Base-by-base conservation (phyloP, 2,113 vertebrate genomes). In the Gila orcuttii region DNA sequence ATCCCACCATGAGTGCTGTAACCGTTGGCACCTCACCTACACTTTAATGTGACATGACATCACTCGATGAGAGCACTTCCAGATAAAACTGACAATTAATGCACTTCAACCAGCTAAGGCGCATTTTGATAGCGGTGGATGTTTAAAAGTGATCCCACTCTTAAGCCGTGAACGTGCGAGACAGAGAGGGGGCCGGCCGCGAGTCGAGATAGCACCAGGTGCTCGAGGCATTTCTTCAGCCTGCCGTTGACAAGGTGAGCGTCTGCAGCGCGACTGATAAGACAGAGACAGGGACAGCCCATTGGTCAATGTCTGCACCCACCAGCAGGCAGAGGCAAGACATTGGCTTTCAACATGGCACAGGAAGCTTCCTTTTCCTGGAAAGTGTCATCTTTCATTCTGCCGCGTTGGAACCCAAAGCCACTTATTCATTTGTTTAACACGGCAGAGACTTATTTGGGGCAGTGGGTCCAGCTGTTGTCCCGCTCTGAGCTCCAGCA, bases 211-310 rank as follows among this genome's bases (percentile, higher is more conserved):
- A 80, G 39, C 42, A 33, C 12, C 25, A 33, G 45, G 62, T 68
- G 62, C 79, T 52, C 21, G 28, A 64, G 62, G 79, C 55, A 42
- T 55, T 82, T 87, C 85, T 47, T 80, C 71, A 90, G 90, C 90
- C 85, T 75, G 75, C 86, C 84, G 88, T 89, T 91, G 91, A 92
- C 88, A 88, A 75, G 11, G 64, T 77, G 82, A 33, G 81, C 60
- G 86, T 89, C 92, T 93, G 92, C 91, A 86, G 88, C 86, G 79
- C 73, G 82, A 68, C 86, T 52, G 93, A 94, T 94, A 94, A 94
- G 92, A 88, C 59, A 87, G 73, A 66, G 88, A 89, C 15, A 79
- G 88, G 85, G 87, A 93, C 90, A 83, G 83, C 85, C 89, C 91
- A 91, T 92, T 79, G 88, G 82, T 92, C 91, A 91, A 86, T 89